Base-by-base conservation (phyloP, 1,140 invertebrate genomes). In the Dinoponera quadriceps region DNA sequence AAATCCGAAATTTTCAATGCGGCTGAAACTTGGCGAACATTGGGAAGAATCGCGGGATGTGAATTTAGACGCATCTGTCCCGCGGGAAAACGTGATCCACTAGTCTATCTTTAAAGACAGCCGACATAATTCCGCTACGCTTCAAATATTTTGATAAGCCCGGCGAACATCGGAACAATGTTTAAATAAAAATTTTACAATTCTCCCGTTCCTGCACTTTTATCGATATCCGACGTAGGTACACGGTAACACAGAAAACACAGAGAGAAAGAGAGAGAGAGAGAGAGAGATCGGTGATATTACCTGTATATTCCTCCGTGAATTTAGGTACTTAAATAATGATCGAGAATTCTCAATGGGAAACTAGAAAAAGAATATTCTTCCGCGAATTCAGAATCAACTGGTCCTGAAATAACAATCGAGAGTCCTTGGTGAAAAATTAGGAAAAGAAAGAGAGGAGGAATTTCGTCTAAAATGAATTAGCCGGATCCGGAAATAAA, bases 1-100 rank as follows among this genome's bases (percentile, higher is more conserved):
- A 80, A 80, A 80, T 80, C 65, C 75, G 51, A 80, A 80, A 80
- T 80, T 80, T 80, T 33, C 65, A 25, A 80, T 80, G 65, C 75
- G 20, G 22, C 38, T 80, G 51, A 80, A 80, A 80, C 16, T 71
- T 66, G 44, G 60, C 20, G 74, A 55, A 55, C 59, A 51, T 63
- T 75, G 18, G 59, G 44, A 33, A n/a, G 13, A n/a, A 7, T 75
- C 44, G 38, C 25, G 29, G 7, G 29, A n/a, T 33, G 9, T 29
- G 60, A 75, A 44, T 25, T 65, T n/a, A 60, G 75, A 48, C 22
- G 63, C 27, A 33, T 78, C 75, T 25, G 75, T 59, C 65, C 57
- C 38, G 38, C n/a, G 65, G 75, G 27, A 80, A 48, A 71, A 69
- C 65, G 38, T 9, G 75, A 80, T 48, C 51, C 22, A 18, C 63